A percentile compares a stretch with the other conserved stretches of the same genome.
These are phyloP conservation scores for human DNA, from an alignment of 2,113 vertebrate genomes.

Conservation along the genomic window DNA sequence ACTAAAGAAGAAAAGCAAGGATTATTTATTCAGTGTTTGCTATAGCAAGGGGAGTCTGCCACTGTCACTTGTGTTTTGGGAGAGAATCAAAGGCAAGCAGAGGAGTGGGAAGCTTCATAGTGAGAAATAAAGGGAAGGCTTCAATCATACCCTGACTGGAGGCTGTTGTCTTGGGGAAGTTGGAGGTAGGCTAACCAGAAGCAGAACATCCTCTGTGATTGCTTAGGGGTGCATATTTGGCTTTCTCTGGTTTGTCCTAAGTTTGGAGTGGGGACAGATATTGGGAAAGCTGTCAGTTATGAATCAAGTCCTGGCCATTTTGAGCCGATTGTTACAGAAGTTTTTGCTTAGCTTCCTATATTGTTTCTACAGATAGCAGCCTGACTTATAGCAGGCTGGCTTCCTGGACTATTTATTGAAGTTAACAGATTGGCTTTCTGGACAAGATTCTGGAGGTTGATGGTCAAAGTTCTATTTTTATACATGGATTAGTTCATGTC, in stretches of 20 bases:
- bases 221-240: background rate
- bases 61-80: background rate
- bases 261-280: background rate
- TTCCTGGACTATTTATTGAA: background rate
- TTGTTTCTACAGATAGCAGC: background rate
- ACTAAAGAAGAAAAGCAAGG: background rate
- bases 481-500: background rate
- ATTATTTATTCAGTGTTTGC: background rate
- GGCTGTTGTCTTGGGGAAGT: background rate
- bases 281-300: background rate
- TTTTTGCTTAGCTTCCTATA: background rate
- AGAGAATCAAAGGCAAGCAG: background rate
- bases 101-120: background rate
- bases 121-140: background rate
- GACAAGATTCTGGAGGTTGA: background rate
- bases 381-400: background rate
- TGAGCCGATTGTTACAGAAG: background rate
- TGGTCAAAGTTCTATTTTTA: constrained; percentile 10
- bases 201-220: background rate
- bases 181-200: background rate
- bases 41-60: background rate
- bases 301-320: background rate
- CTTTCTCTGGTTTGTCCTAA: background rate
- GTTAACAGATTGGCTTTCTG: background rate
- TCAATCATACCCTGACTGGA: background rate